Evolutionary conservation across 53 echinoderm and acorn worm species (phyloP), one percentile per base, ranked within the genome.

Genomic region (Zoroaster sp.): DNA sequence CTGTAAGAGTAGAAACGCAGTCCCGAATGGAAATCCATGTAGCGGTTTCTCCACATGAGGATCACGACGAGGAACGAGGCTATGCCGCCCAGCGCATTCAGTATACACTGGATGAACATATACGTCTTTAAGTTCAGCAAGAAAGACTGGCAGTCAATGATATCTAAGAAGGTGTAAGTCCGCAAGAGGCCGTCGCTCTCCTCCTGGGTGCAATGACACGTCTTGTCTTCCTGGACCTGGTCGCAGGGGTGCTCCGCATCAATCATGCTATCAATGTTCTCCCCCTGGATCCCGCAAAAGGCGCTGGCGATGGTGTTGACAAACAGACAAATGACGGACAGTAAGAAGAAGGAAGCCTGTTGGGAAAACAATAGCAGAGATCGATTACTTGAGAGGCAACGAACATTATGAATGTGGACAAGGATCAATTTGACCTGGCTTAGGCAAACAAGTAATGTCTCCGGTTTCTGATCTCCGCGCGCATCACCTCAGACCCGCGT

Each of bases 21-120:
- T 23, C 98, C 98, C 34, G 98, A 98, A 87, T 98, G 95, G 72
- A 98, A 98, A 78, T 98, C 98, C 91, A 94, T 94, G 83, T 95
- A 98, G 21, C 98, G 91, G 35, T 92, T 88, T 14, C 95, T 73
- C 98, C 98, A 98, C 93, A 98, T 92, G 49, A 98, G 88, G 69
- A 98, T 98, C 66, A 96, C 98, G 11, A 96, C 91, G 15, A 94
- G 70, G 72, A 98, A 98, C 1, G 95, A 98, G 9, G 95, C 88
- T 11, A 96, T 89, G 40, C 94, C 98, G 15, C 98, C 98, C 25
- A 98, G 94, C 3, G 95, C 98, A 59, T 98, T 98, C 20, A 98
- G 94, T 53, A 92, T 74, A 77, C 95, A 95, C 79, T 98, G 98
- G 70, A 98, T 92, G 73, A 92, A 95, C 77, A 98, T 89, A 83